These are phyloP conservation scores for Lepidurus couesii DNA, from an alignment of 1,140 invertebrate genomes.

Conservation along the genomic window DNA sequence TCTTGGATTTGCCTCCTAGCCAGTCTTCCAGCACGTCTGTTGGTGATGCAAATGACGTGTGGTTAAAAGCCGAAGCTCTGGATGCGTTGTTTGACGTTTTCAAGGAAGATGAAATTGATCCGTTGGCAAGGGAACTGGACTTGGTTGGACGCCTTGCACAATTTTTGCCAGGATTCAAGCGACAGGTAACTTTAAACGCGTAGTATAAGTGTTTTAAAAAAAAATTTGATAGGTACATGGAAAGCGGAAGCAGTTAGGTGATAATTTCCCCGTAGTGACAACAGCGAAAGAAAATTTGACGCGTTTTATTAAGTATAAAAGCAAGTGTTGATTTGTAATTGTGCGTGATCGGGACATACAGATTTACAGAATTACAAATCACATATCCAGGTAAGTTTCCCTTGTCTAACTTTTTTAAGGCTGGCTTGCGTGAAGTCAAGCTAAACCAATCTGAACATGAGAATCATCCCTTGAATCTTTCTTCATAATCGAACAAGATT, in stretches of 20 bases:
- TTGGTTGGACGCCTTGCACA: conserved; percentile 54
- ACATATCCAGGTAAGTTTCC: no score
- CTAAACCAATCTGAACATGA: no score
- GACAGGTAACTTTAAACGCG: conserved; percentile 51
- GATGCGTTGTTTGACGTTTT: conserved; percentile 71
- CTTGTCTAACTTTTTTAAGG: no score
- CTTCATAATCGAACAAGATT: no score
- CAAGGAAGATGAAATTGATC: conserved; percentile 65
- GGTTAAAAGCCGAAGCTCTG: conserved; percentile 64
- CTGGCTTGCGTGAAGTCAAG: no score
- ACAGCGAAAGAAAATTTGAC: conserved; percentile 62
- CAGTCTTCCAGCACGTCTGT: conserved; percentile 41
- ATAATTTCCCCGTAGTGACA: conserved; percentile 58
- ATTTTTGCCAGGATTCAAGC: conserved; percentile 56
- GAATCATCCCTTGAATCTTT: no score
- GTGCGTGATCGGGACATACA: background rate
- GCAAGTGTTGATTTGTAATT: background rate
- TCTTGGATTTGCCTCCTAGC: conserved; percentile 17
- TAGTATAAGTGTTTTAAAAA: conserved; percentile 27
- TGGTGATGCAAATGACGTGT: conserved; percentile 53
- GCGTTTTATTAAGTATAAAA: conserved; percentile 65
- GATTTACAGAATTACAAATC: background rate
- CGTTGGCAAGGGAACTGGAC: conserved; percentile 55
- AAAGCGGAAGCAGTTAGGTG: conserved; percentile 57
- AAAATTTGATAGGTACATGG: conserved; percentile 45